Conservation (phyloP, 2,888 invertebrate genomes). For the Cinara cedri region DNA sequence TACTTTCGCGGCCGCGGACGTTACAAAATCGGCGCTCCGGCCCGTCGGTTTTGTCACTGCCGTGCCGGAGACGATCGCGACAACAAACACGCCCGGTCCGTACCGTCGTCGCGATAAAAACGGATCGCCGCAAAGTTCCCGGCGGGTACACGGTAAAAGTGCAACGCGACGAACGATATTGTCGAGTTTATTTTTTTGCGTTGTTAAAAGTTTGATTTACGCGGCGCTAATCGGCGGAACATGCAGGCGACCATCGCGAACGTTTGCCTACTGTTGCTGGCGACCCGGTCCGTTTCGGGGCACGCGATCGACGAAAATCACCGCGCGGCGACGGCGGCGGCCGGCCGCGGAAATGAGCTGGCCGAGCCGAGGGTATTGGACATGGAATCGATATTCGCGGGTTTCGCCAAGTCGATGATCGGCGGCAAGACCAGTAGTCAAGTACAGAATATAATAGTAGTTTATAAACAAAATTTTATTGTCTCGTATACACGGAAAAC, state of each 20-base stretch:
- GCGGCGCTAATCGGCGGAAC: background rate
- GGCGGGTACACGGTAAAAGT: background rate
- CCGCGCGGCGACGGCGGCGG: background rate
- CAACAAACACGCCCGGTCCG: background rate
- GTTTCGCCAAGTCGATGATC: constrained; percentile 45
- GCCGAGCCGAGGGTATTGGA: background rate
- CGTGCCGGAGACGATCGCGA: background rate
- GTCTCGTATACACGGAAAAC: no score
- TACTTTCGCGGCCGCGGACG: constrained; percentile 24
- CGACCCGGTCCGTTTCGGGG: background rate
- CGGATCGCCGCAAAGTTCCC: no score
- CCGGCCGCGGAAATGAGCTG: background rate
- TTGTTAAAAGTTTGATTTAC: background rate
- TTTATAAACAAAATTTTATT: no score
- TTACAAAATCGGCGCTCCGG: constrained; percentile 24
- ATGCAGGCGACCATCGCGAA: background rate
- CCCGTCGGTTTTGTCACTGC: background rate
- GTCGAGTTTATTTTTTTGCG: background rate
- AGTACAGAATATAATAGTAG: constrained; percentile 24
- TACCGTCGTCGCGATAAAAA: background rate
- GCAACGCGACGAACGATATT: background rate
- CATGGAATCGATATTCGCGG: constrained; percentile 42
- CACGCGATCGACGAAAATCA: constrained; percentile 4
- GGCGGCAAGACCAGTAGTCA: constrained; percentile 45
- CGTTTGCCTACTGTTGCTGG: background rate